Base-by-base conservation (phyloP, 2,888 invertebrate species). In the Archaeoteleia sp. region DNA sequence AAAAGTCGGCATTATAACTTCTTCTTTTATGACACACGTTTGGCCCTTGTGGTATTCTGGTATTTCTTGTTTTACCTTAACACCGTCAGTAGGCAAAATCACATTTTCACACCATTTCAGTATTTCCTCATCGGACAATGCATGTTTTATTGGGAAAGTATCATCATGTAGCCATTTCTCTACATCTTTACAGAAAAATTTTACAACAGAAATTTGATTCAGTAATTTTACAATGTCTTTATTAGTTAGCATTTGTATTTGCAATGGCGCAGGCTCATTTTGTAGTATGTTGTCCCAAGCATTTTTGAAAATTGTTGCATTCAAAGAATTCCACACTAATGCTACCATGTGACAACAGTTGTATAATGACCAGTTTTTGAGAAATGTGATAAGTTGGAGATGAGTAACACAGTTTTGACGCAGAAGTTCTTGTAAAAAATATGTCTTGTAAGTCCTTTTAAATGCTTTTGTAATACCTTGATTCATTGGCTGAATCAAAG, bases 401-500 rank as follows among this genome's bases (percentile, higher is more conserved):
- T 7, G 3, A 2, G 13, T 17, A 6, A 14, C 3, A 6, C 1
- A 14, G 30, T 45, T 29, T 3, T 12, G 10, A 3, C 25, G 12
- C 1, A 45, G 1, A 35, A 35, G 2, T n/a, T 35, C 35, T 23
- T 25, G 14, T 5, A 42, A 12, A 42, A 25, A 23, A 42, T 12
- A 15, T 2, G 10, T 9, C 23, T 25, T 42, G 8, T 42, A 42
- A 23, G 4, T 23, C 17, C 42, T n/a, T 23, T 42, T 42, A 5
- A 42, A 23, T 12, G 20, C n/a, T n/a, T 42, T 25, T 1, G 4
- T 1, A 4, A 42, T 42, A 10, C 42, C 42, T n/a, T 23, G 20
- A 1, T 42, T 7, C 20, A 42, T 42, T n/a, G 42, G 42, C 1
- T 23, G 6, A 23, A 42, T 25, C 14, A 9, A 6, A 1, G 20